Evolutionary conservation across 2,113 vertebrate species (phyloP).

Genomic region (Python bivittatus): DNA sequence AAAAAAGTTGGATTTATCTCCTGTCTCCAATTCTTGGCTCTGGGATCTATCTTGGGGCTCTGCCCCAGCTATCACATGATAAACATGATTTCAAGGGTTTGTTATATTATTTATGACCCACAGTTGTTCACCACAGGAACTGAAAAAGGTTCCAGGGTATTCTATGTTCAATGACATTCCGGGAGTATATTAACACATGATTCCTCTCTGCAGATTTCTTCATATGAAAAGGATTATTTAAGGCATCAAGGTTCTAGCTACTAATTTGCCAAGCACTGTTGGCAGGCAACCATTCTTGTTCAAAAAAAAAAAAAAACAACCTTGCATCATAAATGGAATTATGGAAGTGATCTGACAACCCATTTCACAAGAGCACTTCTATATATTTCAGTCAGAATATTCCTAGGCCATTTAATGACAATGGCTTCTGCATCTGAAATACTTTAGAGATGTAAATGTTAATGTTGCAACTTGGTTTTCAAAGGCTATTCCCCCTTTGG

Average conservation of each 20-base stretch:
- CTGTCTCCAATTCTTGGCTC: neutral
- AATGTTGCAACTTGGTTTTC: constrained; percentile 10
- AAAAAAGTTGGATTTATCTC: neutral
- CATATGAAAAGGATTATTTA: neutral
- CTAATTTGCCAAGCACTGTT: neutral
- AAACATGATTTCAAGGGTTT: neutral
- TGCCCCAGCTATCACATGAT: neutral
- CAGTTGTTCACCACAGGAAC: neutral
- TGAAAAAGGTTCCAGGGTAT: neutral
- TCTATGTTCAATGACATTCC: neutral
- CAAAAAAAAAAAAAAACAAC: neutral
- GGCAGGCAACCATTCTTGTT: neutral
- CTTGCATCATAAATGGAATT: neutral
- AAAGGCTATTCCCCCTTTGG: neutral
- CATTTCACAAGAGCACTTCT: neutral
- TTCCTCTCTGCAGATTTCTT: neutral
- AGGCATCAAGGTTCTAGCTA: neutral
- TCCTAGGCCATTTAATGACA: neutral
- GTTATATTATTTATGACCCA: neutral
- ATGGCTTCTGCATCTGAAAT: neutral
- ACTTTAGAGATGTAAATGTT: neutral
- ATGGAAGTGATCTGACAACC: neutral
- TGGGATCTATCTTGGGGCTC: neutral
- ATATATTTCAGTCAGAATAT: neutral
- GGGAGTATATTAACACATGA: neutral